Percentiles rank a stretch among this genome's conserved stretches.
phyloP scores from a whole-genome alignment of 2,113 vertebrate species.

The Aix galericulata region DNA sequence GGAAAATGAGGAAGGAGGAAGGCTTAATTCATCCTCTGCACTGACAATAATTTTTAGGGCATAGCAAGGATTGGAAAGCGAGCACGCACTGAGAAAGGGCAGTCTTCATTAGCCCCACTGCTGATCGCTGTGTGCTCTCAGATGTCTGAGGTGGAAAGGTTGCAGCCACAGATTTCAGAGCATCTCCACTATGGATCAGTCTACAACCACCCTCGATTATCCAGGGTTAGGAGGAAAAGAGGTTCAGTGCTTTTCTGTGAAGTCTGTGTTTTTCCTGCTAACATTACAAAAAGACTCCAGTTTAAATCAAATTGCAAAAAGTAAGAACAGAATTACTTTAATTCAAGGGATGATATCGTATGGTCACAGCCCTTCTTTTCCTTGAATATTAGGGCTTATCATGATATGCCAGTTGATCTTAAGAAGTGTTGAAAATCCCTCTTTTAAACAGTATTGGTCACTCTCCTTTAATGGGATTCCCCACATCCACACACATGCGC shows the following conservation, averaged over 20 bases:
- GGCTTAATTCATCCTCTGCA: background rate
- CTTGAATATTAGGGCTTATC: background rate
- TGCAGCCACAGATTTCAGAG: background rate
- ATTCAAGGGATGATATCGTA: background rate
- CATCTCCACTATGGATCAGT: background rate
- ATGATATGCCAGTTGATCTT: background rate
- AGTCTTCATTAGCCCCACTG: background rate
- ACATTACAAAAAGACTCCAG: background rate
- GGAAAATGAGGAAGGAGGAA: conserved; percentile 14
- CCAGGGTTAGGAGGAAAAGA: background rate
- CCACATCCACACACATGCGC: background rate
- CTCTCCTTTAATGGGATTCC: background rate
- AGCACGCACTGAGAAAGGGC: background rate
- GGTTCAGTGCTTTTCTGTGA: background rate
- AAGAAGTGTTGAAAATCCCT: background rate
- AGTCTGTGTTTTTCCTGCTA: background rate
- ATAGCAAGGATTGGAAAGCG: background rate
- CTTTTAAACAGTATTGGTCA: background rate
- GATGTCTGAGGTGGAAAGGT: background rate
- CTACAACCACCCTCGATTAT: background rate
- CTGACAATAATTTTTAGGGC: background rate
- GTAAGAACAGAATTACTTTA: background rate
- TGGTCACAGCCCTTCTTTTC: background rate
- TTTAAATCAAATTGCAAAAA: background rate
- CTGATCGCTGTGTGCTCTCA: background rate